Conservation (phyloP, 2,888 invertebrate species). For the Seladonia tumulorum region DNA sequence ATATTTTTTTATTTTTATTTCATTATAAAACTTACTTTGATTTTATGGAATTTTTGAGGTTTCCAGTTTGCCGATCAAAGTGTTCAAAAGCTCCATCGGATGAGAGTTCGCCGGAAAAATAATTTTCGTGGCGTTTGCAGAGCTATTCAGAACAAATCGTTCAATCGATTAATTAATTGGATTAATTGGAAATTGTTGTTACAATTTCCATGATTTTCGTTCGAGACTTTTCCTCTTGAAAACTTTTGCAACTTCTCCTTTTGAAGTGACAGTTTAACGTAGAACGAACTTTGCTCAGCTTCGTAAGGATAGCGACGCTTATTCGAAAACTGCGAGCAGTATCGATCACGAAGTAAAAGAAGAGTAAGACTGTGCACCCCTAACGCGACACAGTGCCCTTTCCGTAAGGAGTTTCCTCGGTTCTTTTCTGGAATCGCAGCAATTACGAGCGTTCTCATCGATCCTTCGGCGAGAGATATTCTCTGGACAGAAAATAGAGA, state of each 20-base stretch:
- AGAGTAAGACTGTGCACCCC: neutral
- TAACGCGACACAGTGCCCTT: conserved; percentile 2
- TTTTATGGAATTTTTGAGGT: too few species aligned
- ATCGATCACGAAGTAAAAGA: conserved; percentile 4
- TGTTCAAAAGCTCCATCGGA: too few species aligned
- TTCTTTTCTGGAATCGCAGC: neutral
- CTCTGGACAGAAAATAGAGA: neutral
- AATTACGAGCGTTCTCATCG: neutral
- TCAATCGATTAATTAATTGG: too few species aligned
- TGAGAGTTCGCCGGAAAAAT: too few species aligned
- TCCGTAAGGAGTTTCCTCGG: neutral
- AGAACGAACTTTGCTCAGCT: neutral
- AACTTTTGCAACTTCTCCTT: neutral
- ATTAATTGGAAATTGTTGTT: too few species aligned
- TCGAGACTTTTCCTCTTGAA: too few species aligned
- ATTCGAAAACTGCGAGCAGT: neutral
- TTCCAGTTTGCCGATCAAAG: too few species aligned
- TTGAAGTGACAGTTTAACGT: neutral
- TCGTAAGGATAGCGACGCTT: neutral
- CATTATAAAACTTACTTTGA: too few species aligned
- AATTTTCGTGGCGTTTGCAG: too few species aligned
- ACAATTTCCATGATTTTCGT: too few species aligned
- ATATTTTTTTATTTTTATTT: too few species aligned
- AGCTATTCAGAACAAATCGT: too few species aligned
- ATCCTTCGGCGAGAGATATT: neutral